Percentiles rank a stretch among this genome's conserved stretches.
phyloP scores from a whole-genome alignment of 2,888 invertebrate species.

The Drosophila paramelanica region DNA sequence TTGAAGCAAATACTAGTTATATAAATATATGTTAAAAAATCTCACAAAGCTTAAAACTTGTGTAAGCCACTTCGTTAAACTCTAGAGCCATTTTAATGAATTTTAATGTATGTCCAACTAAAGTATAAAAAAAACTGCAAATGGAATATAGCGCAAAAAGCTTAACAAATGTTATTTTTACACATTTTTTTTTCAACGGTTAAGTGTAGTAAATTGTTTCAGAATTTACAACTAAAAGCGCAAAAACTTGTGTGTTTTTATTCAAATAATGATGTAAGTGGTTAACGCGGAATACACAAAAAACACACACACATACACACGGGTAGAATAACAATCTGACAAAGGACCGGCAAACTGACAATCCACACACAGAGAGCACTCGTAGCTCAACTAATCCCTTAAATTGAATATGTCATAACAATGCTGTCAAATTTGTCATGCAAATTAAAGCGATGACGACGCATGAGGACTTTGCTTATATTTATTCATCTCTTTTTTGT shows the following conservation, averaged over 20 bases:
- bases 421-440: conserved; percentile 77
- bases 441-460: conserved; percentile 76
- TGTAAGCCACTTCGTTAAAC: conserved; percentile 20
- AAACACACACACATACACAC: neutral
- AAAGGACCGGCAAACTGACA: neutral
- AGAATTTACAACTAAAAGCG: conserved; percentile 23
- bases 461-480: conserved; percentile 37
- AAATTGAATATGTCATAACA: conserved; percentile 80
- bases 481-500: conserved; percentile 22
- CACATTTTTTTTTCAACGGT: conserved; percentile 8
- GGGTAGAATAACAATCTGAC: neutral
- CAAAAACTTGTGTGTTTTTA: conserved; percentile 21
- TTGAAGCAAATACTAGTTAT: conserved; percentile 1
- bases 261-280: conserved; percentile 38
- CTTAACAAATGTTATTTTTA: conserved; percentile 11
- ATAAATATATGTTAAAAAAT: neutral
- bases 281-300: conserved; percentile 10
- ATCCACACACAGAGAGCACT: neutral
- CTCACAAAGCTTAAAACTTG: neutral
- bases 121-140: conserved; percentile 7
- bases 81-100: conserved; percentile 14
- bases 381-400: conserved; percentile 66
- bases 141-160: conserved; percentile 4
- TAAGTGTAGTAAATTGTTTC: conserved; percentile 34
- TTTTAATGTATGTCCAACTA: conserved; percentile 52